Evolutionary conservation across 2,113 vertebrate species (phyloP), one percentile per base, ranked within the genome.

Genomic region (Malaclemys terrapin): DNA sequence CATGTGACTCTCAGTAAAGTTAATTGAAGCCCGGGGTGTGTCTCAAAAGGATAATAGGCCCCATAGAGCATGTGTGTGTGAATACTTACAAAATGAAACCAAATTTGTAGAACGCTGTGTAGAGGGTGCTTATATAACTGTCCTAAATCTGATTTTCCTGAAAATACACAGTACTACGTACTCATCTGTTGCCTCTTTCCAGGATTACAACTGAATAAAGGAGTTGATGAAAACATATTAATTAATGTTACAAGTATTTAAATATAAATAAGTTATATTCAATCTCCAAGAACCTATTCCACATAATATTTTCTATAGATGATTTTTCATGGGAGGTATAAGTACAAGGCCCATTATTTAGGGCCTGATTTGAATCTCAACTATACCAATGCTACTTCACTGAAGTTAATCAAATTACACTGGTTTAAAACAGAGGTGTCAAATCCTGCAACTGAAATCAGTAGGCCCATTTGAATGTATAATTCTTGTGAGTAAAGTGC

Each of bases 41-140:
- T 85, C 89, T 96, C 84, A 91, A 88, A 80, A 45, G 89, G 87
- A 49, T 27, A 96, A 93, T 65, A 89, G 94, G 86, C 76, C 72
- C 80, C 90, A 92, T 84, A 94, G n/a, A 90, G 53, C 93, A 87
- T 85, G 80, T 75, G 84, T 56, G 14, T 75, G 47, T 1, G 6
- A 92, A 83, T 7, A 1, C 53, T 47, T 29, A 45, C 45, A 24
- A 78, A 78, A 47, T 45, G 12, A 45, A 78, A 27, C 42, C 75
- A 78, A 45, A 78, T 78, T 78, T 78, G 42, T 47, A 72, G 65
- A n/a, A 38, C 65, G 6, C 4, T 13, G 35, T n/a, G 35, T 35
- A 19, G 8, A n/a, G 35, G 2, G 17, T 38, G n/a, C n/a, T 38
- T 72, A 38, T 22, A 72, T 92, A 11, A 24, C 42, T 75, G 22